Evolutionary conservation across 2,888 invertebrate species (phyloP).

Genomic region (Hanleya hanleyi): DNA sequence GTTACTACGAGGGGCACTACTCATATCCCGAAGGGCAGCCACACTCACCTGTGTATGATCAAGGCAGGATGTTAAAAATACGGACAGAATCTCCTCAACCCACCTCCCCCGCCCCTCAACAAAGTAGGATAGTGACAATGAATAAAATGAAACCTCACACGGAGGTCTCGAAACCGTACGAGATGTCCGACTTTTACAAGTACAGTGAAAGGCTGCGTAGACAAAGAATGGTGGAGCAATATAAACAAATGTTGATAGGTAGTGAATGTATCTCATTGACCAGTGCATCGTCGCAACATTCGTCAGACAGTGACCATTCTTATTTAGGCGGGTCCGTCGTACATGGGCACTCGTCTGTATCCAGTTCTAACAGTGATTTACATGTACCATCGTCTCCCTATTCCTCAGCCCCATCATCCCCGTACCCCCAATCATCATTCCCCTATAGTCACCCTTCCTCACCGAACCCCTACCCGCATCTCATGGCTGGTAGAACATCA

Average conservation of each 20-base stretch:
- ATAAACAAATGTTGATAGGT: slow-evolving; percentile 61
- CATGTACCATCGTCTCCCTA: background rate
- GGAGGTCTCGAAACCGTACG: slow-evolving; percentile 96
- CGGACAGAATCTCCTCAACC: slow-evolving; percentile 41
- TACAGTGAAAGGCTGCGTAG: slow-evolving; percentile 95
- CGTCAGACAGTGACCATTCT: slow-evolving; percentile 50
- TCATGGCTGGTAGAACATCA: background rate
- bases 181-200: slow-evolving; percentile 98
- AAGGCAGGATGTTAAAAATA: slow-evolving; percentile 31
- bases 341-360: background rate
- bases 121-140: slow-evolving; percentile 61
- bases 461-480: background rate
- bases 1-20: slow-evolving; percentile 23
- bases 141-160: slow-evolving; percentile 62
- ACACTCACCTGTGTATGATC: slow-evolving; percentile 21
- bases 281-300: slow-evolving; percentile 57
- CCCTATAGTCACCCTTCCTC: background rate
- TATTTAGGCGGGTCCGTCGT: background rate
- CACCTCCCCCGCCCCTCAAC: slow-evolving; percentile 23
- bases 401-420: background rate
- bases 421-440: slow-evolving; percentile 1
- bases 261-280: slow-evolving; percentile 42
- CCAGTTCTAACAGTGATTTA: background rate
- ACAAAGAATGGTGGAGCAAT: slow-evolving; percentile 71
- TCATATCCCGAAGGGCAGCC: slow-evolving; percentile 17